Evolutionary conservation across 2,888 invertebrate genomes (phyloP), one percentile per base, ranked within the genome.

Genomic region (Horisme vitalbata): DNA sequence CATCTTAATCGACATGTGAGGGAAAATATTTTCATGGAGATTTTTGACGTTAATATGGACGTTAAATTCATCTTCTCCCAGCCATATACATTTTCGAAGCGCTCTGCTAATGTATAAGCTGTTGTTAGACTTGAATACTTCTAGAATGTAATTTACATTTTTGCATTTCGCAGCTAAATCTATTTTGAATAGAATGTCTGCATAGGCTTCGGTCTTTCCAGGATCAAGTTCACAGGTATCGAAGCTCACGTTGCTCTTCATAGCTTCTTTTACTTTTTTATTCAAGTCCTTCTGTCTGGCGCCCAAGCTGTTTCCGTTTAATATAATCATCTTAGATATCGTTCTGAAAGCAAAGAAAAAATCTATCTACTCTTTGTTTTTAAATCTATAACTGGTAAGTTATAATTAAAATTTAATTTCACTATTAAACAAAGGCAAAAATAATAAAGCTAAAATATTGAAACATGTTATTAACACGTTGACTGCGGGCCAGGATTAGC

Each of bases 181-280:
- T 21, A 85, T 84, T 59, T 79, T 77, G 45, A 70, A 83, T 1
- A 85, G 41, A 20, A 58, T 75, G 31, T 83, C 82, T n/a, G n/a
- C n/a, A n/a, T n/a, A n/a, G 2, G 75, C 35, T 53, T 83, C 84
- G 4, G 67, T 59, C n/a, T 52, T 44, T 32, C 72, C 73, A 2
- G 41, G 24, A 27, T 57, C 46, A 9, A 50, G 36, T 53, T 67
- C 64, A 4, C 76, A 41, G 13, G 63, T 26, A 18, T 74, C 45
- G 36, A 81, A 75, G 7, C 57, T 38, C 0, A 59, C 45, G 4
- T 54, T 46, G 11, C 70, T 70, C 43, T 68, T 64, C 8, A 59
- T 70, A 0, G n/a, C n/a, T n/a, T n/a, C n/a, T n/a, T n/a, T n/a
- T n/a, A 76, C 73, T 46, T 65, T 66, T 3, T n/a, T 10, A 37